Base-by-base conservation (phyloP, 2,888 invertebrate genomes). In the Temnothorax rugatulus region DNA sequence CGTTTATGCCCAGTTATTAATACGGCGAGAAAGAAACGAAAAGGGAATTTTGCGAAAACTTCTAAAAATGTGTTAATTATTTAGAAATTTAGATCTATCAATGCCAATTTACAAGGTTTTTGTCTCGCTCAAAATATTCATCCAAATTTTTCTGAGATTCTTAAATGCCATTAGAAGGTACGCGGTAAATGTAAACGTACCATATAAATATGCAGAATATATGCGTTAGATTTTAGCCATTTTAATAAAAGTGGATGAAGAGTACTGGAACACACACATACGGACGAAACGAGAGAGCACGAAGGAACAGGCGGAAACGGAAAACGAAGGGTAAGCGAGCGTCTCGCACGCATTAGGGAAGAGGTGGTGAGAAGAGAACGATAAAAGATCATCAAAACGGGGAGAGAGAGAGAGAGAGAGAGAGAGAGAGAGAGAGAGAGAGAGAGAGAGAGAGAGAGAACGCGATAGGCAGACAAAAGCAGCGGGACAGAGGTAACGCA, bases 401-500 rank as follows among this genome's bases (percentile, higher is more conserved):
- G 61, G 25, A 29, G 25, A 69, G 84, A 69, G 44, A 68, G 73
- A 82, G 68, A 82, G 68, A 75, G 59, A 34, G 34, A 34, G 34
- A 34, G 47, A 71, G 63, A 68, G 82, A 61, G 86, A 81, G 84
- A 86, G 86, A 77, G 84, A 69, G 11, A 11, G 47, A 47, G 87
- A 74, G 57, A 64, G 85, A 82, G 84, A 85, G 84, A 68, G 82
- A 61, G 8, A 9, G 41, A 52, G 87, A 79, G 66, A 74, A n/a
- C 25, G 69, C 44, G 73, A 54, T 29, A 74, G 50, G 83, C 84
- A 82, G 75, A 73, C 71, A 74, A 77, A 71, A 71, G 41, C 41
- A 47, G 13, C 34, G 18, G 69, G 82, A 86, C 91, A 89, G 89
- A 90, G 77, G 52, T 91, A 92, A 91, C 91, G 86, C 82, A 85